Percentiles rank a stretch among this genome's conserved stretches.
phyloP scores from a whole-genome alignment of 2,888 invertebrate genomes.

The Fragum sueziense region DNA sequence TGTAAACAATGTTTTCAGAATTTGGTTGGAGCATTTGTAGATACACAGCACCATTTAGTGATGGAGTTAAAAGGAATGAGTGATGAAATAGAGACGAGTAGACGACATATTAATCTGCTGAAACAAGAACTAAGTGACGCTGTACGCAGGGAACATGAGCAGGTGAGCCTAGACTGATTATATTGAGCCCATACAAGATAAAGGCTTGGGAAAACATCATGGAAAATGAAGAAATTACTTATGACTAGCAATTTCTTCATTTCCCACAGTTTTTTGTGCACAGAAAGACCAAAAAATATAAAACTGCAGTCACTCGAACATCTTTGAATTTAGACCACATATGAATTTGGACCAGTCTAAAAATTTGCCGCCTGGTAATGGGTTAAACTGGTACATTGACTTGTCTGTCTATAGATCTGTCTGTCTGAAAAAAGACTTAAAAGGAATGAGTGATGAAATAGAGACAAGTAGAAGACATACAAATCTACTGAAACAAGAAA shows the following conservation, averaged over 20 bases:
- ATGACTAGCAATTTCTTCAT: too few relatives aligned
- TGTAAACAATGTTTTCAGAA: constrained; percentile 61
- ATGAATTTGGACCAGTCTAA: too few relatives aligned
- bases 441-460: constrained; percentile 73
- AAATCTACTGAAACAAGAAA: constrained; percentile 73
- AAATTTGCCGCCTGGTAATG: too few relatives aligned
- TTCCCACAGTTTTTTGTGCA: too few relatives aligned
- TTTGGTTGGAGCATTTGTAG: constrained; percentile 78
- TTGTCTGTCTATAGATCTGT: too few relatives aligned
- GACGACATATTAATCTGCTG: constrained; percentile 72
- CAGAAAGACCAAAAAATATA: too few relatives aligned
- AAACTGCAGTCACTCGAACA: too few relatives aligned
- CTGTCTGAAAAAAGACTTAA: constrained; percentile 61
- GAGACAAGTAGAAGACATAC: constrained; percentile 72
- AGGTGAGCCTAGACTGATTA: constrained; percentile 51
- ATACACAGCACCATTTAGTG: constrained; percentile 73
- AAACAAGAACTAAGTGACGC: constrained; percentile 77
- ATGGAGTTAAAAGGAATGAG: constrained; percentile 69
- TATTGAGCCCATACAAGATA: too few relatives aligned
- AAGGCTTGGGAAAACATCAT: too few relatives aligned
- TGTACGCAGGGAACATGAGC: constrained; percentile 73
- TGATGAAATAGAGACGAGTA: constrained; percentile 72
- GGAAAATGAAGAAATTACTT: too few relatives aligned
- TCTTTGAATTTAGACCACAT: too few relatives aligned
- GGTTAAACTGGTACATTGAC: too few relatives aligned